Percentiles rank a stretch among this genome's conserved stretches.
Evolutionary conservation across 1,140 invertebrate genomes (phyloP).

Genomic region (Microplitis demolitor): DNA sequence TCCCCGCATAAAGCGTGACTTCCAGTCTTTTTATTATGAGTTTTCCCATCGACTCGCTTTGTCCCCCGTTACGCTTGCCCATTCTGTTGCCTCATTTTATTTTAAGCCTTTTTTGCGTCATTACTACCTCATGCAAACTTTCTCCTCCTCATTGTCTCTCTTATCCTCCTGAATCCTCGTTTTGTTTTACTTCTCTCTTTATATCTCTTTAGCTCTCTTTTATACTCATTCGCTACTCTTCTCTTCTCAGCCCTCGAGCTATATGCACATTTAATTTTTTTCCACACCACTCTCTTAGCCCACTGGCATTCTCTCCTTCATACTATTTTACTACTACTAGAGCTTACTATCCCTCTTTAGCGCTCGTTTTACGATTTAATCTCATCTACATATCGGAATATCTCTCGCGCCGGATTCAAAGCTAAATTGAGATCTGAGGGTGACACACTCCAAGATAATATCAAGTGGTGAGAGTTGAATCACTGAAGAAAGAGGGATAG

Average conservation of each 20-base stretch:
- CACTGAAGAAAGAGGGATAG: no score
- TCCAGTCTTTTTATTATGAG: neutral
- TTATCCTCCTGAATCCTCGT: neutral
- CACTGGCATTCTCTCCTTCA: no score
- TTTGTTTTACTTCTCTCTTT: neutral
- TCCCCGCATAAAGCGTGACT: neutral
- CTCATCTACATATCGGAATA: slow-evolving; percentile 9
- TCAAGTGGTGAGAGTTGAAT: neutral
- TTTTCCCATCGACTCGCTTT: neutral
- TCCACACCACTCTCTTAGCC: neutral
- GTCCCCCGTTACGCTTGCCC: neutral
- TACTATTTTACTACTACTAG: neutral
- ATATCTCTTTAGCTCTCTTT: neutral
- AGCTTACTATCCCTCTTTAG: slow-evolving; percentile 12
- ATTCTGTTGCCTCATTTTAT: slow-evolving; percentile 2
- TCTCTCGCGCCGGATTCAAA: neutral
- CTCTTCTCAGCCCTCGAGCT: neutral
- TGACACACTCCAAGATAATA: neutral
- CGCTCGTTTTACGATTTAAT: slow-evolving; percentile 16
- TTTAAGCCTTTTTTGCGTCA: neutral
- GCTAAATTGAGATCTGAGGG: no score
- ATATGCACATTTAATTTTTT: neutral
- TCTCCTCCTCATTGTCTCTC: slow-evolving; percentile 4
- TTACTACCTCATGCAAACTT: neutral
- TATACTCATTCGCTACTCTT: slow-evolving; percentile 12